phyloP scores from a whole-genome alignment of 2,888 invertebrate species.

The Seira ritae region DNA sequence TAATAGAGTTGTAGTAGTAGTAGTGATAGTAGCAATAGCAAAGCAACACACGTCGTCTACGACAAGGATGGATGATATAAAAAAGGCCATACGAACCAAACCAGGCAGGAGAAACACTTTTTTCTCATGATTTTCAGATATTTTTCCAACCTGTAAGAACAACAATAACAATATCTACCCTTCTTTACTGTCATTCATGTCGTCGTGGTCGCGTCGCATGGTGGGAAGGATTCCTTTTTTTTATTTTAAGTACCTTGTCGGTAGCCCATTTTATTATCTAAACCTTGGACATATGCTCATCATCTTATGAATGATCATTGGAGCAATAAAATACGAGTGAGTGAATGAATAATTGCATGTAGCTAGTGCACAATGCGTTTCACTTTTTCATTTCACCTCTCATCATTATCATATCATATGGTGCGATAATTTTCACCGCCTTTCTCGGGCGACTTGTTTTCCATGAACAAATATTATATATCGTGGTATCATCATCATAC shows the following conservation, averaged over 20 bases:
- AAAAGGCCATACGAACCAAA: too few relatives aligned
- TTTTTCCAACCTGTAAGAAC: not conserved
- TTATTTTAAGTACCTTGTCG: too few relatives aligned
- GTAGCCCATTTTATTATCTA: not conserved
- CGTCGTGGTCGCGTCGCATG: not conserved
- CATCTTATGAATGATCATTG: too few relatives aligned
- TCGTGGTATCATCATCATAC: too few relatives aligned
- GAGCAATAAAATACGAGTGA: too few relatives aligned
- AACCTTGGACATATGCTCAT: too few relatives aligned
- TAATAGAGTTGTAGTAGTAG: too few relatives aligned
- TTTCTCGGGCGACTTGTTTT: constrained; percentile 44
- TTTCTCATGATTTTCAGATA: not conserved
- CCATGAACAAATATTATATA: too few relatives aligned
- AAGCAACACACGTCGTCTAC: not conserved
- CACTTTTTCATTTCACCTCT: not conserved
- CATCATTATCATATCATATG: not conserved
- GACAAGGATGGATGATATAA: too few relatives aligned
- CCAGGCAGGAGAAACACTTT: not conserved
- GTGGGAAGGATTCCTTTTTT: not conserved
- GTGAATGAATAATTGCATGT: not conserved
- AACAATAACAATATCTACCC: constrained; percentile 5
- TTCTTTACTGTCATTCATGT: constrained; percentile 3
- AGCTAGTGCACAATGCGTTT: too few relatives aligned
- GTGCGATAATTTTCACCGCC: constrained; percentile 46
- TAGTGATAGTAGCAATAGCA: too few relatives aligned